Conservation (phyloP, 1,140 invertebrate species). For the Acyrthosiphon pisum region DNA sequence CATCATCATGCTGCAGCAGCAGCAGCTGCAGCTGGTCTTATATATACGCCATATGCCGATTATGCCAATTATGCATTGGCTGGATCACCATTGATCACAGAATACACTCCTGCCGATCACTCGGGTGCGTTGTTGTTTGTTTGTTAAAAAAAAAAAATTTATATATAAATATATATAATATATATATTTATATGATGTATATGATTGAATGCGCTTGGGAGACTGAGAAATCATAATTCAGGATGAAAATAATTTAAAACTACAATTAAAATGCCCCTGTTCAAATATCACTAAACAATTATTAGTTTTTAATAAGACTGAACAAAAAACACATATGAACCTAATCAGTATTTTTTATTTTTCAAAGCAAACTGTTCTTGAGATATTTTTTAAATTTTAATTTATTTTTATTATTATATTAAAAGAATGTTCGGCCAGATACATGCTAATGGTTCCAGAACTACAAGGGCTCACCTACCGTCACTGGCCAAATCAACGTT, state of each 20-base stretch:
- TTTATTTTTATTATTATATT: constrained; percentile 56
- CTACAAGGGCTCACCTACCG: constrained; percentile 57
- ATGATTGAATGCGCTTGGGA: constrained; percentile 60
- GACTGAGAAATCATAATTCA: constrained; percentile 47
- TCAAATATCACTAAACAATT: constrained; percentile 40
- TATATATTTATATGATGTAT: constrained; percentile 61
- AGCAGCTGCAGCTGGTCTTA: constrained; percentile 66
- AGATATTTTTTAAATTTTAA: constrained; percentile 55
- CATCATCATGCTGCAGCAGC: constrained; percentile 67
- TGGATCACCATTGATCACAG: constrained; percentile 81
- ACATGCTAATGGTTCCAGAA: constrained; percentile 57
- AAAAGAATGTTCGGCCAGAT: constrained; percentile 57
- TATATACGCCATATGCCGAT: constrained; percentile 83
- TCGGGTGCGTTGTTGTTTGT: constrained; percentile 94
- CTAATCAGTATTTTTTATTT: constrained; percentile 55
- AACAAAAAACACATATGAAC: constrained; percentile 50
- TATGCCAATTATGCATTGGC: constrained; percentile 87
- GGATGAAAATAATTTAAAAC: constrained; percentile 39
- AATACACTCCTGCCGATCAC: constrained; percentile 82
- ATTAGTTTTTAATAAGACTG: constrained; percentile 52
- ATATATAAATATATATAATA: constrained; percentile 19
- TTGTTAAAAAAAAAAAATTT: constrained; percentile 59
- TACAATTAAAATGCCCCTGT: constrained; percentile 14
- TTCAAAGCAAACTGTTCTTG: constrained; percentile 44
- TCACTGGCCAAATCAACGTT: constrained; percentile 57